These are phyloP conservation scores for Gymnocephalus cernua DNA, from an alignment of 2,113 vertebrate species.

Conservation along the genomic window DNA sequence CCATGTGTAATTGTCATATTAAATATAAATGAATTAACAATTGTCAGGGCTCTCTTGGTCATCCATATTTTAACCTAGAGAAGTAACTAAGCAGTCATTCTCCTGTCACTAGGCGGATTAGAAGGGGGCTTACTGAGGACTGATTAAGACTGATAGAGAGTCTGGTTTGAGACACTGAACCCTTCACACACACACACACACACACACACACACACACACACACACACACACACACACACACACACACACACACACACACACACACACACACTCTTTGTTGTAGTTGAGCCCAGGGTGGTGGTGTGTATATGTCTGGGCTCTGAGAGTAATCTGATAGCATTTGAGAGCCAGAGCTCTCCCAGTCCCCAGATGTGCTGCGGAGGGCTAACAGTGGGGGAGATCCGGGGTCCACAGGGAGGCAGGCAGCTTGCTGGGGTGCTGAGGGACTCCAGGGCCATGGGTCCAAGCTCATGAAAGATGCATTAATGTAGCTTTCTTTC, in stretches of 20 bases:
- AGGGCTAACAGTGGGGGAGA: not conserved
- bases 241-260: not conserved
- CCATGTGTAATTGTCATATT: not conserved
- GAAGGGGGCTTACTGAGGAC: not conserved
- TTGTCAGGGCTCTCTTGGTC: not conserved
- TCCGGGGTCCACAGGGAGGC: not conserved
- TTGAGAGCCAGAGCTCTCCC: not conserved
- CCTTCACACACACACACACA: not conserved
- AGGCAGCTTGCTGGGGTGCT: constrained; percentile 17
- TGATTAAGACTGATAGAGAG: constrained; percentile 22
- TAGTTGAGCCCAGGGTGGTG: not conserved
- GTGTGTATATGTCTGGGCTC: not conserved
- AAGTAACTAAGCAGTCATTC: not conserved
- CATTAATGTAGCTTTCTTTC: constrained; percentile 62
- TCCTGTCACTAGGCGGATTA: not conserved
- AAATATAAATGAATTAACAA: not conserved
- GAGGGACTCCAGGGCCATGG: constrained; percentile 21
- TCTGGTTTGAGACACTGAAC: not conserved
- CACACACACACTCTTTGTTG: constrained; percentile 27
- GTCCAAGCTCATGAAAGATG: constrained; percentile 75
- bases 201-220: constrained; percentile 10
- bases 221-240: no score
- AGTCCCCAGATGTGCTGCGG: constrained; percentile 7
- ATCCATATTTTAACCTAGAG: not conserved
- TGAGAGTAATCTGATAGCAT: constrained; percentile 26